Evolutionary conservation across 2,797 vertebrate species (phyloP), one percentile per base, ranked within the genome.

Genomic region (Phalloptychus januarius): DNA sequence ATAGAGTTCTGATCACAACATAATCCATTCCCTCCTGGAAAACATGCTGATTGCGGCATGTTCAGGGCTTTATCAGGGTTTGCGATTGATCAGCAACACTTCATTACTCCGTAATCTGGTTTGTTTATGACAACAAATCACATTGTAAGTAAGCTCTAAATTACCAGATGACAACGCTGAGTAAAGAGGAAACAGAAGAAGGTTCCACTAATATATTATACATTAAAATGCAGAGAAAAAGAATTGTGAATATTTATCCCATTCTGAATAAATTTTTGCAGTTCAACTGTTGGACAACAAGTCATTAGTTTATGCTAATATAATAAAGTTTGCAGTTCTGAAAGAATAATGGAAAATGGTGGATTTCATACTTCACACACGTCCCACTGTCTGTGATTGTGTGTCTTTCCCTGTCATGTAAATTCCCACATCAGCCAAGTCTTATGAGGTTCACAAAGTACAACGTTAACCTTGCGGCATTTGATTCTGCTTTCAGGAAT

Each of bases 401-500:
- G 46, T 40, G 20, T 73, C 20, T 67, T 54, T 54, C 6, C 40
- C 36, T 40, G 72, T 75, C 42, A 56, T 40, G 23, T 42, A n/a
- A 63, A n/a, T 33, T 63, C 7, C 16, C 33, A 31, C 46, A 70
- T 86, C 81, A 71, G 75, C 44, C 76, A 42, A 65, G 40, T 12
- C 31, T 73, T 18, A 54, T 78, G 20, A 76, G 42, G 16, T 69
- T 78, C 15, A 74, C 2, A 23, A 70, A 72, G 63, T 38, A 87
- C 83, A 90, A 81, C 50, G 56, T 48, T 69, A 28, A 40, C 67
- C 13, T 63, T 87, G 76, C 86, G 52, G 33, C 80, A 74, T 83
- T 79, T 78, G 72, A 7, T 73, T 86, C 73, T 85, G 45, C 71
- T 80, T 83, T 33, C 83, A 96, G 96, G 96, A 61, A 96, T 96